Evolutionary conservation across 1,140 invertebrate species (phyloP), one percentile per base, ranked within the genome.

Genomic region (Phortica variegata): DNA sequence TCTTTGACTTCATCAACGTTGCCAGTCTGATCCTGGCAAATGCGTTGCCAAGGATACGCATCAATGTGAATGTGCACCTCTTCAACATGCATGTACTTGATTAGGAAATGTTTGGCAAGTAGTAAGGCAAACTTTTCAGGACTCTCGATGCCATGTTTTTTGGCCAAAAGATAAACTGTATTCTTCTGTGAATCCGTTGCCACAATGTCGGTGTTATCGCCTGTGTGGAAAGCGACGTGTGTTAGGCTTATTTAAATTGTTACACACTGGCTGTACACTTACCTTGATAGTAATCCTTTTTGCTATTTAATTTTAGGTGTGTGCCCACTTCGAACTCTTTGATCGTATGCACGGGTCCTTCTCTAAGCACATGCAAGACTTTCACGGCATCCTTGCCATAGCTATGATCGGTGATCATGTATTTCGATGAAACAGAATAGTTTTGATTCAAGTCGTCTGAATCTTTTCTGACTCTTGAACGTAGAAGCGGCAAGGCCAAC

Each of bases 131-230:
- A 90, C 45, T 84, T 83, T 65, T 90, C 88, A 1, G 87, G 86
- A 7, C 83, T 84, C 49, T 84, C 82, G 1, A 89, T 81, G 29
- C 87, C 87, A 68, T 86, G 77, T 55, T 88, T 86, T 65, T 88
- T 89, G 8, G 88, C 88, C 52, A 90, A 58, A 18, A 89, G 62
- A 63, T 89, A 89, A n/a, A 90, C 85, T 0, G 87, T 90, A 60
- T 90, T 90, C 77, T 90, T 90, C 59, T 90, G 88, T 6, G 87
- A 86, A 60, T 91, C 88, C 0, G 88, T 91, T 1, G 88, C 88
- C n/a, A 88, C 83, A 31, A 88, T 84, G 57, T 87, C 84, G 26
- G 81, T 80, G 56, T 88, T 88, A 66, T 87, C 83, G n/a, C 84
- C 85, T 59, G 18, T 18, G 33, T 23, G 8, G 19, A 34, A 21